A percentile compares a stretch with the other conserved stretches of the same genome.
Evolutionary conservation across 2,113 vertebrate genomes (phyloP).

Genomic region (Eubucco bourcierii): DNA sequence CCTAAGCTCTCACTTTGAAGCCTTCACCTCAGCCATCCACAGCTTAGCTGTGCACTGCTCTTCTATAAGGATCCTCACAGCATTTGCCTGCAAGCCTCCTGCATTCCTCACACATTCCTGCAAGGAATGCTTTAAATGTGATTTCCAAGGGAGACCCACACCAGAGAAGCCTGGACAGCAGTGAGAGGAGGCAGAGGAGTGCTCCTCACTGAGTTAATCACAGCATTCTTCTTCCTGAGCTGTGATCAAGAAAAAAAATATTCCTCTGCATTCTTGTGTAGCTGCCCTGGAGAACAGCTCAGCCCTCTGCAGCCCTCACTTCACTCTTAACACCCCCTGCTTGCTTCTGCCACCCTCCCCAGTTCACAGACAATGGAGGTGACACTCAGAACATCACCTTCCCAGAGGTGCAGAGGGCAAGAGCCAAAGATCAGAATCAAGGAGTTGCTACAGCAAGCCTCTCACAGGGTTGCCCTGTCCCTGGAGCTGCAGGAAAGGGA

Average conservation of each 20-base stretch:
- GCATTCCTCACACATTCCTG: neutral
- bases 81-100: neutral
- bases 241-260: neutral
- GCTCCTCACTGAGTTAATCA: neutral
- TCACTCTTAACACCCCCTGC: neutral
- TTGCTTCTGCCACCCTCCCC: neutral
- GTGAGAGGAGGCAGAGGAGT: neutral
- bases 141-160: neutral
- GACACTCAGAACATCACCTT: no score
- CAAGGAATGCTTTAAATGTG: neutral
- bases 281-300: neutral
- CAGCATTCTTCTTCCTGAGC: neutral
- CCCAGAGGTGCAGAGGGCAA: neutral
- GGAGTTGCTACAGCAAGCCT: neutral
- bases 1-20: accelerated
- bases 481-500: neutral
- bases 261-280: accelerated
- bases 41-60: accelerated
- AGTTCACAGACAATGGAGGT: accelerated
- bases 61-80: neutral
- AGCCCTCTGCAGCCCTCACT: neutral
- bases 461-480: neutral
- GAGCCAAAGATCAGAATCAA: neutral
- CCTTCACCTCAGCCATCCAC: neutral
- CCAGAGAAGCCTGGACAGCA: neutral